phyloP scores from a whole-genome alignment of 2,888 invertebrate genomes.

The Lypha dubia region DNA sequence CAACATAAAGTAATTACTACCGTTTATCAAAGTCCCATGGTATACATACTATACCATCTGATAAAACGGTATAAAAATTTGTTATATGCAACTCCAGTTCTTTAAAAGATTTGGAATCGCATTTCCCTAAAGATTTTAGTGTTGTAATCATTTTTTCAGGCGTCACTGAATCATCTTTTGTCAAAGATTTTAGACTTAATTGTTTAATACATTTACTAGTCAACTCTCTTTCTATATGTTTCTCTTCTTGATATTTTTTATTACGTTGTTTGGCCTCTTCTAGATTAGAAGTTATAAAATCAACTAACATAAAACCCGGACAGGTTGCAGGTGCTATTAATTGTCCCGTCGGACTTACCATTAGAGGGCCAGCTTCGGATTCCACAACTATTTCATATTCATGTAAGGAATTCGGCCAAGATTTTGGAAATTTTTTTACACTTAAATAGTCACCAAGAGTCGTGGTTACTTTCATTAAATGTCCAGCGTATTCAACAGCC shows the following conservation, averaged over 20 bases:
- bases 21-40: slow-evolving; percentile 91
- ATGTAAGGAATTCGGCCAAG: slow-evolving; percentile 89
- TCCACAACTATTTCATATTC: slow-evolving; percentile 86
- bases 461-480: slow-evolving; percentile 92
- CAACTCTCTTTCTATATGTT: slow-evolving; percentile 90
- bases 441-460: slow-evolving; percentile 91
- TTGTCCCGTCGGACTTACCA: slow-evolving; percentile 96
- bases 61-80: slow-evolving; percentile 95
- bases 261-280: slow-evolving; percentile 87
- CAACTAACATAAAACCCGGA: slow-evolving; percentile 92
- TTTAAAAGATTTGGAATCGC: slow-evolving; percentile 84
- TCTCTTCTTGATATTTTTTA: slow-evolving; percentile 88
- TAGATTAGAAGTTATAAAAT: slow-evolving; percentile 91
- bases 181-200: slow-evolving; percentile 88
- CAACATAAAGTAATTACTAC: slow-evolving; percentile 44
- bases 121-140: slow-evolving; percentile 87
- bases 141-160: slow-evolving; percentile 95
- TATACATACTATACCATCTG: slow-evolving; percentile 95
- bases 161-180: slow-evolving; percentile 95
- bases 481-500: slow-evolving; percentile 92
- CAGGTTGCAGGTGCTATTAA: slow-evolving; percentile 96
- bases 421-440: slow-evolving; percentile 86
- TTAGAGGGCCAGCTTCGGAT: slow-evolving; percentile 94
- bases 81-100: slow-evolving; percentile 91
- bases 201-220: slow-evolving; percentile 87